Percentiles rank a stretch among this genome's conserved stretches.
Conservation (phyloP, 2,888 invertebrate genomes). For the Neoascia interrupta region DNA sequence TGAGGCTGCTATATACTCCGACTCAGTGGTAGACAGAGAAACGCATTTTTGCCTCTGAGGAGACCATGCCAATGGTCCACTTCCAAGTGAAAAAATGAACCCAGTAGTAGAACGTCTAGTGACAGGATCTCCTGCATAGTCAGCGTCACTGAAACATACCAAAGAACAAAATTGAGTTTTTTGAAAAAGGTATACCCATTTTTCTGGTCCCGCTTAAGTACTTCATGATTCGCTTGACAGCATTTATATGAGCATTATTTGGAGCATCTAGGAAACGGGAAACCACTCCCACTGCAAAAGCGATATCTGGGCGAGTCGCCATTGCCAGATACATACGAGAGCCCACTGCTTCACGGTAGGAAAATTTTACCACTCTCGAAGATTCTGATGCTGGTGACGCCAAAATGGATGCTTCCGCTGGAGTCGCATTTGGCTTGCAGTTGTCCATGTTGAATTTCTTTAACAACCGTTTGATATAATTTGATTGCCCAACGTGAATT, state of each 20-base stretch:
- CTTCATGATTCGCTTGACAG: constrained; percentile 39
- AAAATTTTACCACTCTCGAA: not conserved
- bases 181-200: constrained; percentile 23
- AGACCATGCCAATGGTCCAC: constrained; percentile 25
- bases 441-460: constrained; percentile 2
- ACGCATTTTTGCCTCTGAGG: constrained; percentile 37
- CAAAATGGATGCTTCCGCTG: not conserved
- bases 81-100: constrained; percentile 23
- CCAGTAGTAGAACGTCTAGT: constrained; percentile 24
- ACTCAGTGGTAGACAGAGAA: constrained; percentile 72
- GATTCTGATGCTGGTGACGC: not conserved
- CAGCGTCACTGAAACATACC: constrained; percentile 32
- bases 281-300: constrained; percentile 8
- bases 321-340: constrained; percentile 44
- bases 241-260: not conserved
- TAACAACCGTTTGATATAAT: not conserved
- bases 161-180: not conserved
- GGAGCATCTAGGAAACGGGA: constrained; percentile 35
- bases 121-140: constrained; percentile 26
- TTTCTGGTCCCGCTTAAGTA: constrained; percentile 40
- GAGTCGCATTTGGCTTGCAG: not conserved
- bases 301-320: too few relatives aligned
- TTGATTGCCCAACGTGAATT: not conserved
- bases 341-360: constrained; percentile 37
- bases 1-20: constrained; percentile 73